phyloP scores from a whole-genome alignment of 2,888 invertebrate species.

The Icerya purchasi region DNA sequence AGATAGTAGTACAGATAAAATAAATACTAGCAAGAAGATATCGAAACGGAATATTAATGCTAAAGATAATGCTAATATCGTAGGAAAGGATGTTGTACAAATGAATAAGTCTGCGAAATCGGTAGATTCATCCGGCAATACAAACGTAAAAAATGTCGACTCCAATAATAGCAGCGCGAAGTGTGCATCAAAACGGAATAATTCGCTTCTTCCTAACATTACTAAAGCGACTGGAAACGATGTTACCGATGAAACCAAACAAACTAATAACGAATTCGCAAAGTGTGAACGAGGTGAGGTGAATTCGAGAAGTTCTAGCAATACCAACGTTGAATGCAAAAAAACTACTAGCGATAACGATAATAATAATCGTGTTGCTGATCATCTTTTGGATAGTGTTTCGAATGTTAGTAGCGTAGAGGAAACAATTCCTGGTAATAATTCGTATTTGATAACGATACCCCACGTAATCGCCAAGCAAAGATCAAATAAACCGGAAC shows the following conservation, averaged over 20 bases:
- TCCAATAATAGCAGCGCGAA: neutral
- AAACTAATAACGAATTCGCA: neutral
- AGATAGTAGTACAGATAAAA: too few relatives aligned
- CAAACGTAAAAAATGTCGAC: neutral
- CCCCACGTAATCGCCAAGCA: slow-evolving; percentile 2
- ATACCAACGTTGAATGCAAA: too few relatives aligned
- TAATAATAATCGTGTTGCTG: neutral
- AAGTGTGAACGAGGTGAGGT: too few relatives aligned
- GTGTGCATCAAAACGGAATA: neutral
- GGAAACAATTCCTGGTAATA: neutral
- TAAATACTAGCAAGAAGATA: too few relatives aligned
- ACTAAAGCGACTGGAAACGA: neutral
- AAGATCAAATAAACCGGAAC: slow-evolving; percentile 7
- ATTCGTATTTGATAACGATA: neutral
- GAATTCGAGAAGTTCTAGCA: too few relatives aligned
- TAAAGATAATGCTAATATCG: too few relatives aligned
- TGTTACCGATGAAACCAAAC: neutral
- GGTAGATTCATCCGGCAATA: too few relatives aligned
- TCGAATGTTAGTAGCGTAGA: neutral
- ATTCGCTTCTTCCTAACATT: neutral
- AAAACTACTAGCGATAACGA: neutral
- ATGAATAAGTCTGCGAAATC: too few relatives aligned
- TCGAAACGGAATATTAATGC: too few relatives aligned
- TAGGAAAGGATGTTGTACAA: too few relatives aligned
- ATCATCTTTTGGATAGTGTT: neutral